Evolutionary conservation across 2,113 vertebrate species (phyloP).

Genomic region (Cololabis saira): DNA sequence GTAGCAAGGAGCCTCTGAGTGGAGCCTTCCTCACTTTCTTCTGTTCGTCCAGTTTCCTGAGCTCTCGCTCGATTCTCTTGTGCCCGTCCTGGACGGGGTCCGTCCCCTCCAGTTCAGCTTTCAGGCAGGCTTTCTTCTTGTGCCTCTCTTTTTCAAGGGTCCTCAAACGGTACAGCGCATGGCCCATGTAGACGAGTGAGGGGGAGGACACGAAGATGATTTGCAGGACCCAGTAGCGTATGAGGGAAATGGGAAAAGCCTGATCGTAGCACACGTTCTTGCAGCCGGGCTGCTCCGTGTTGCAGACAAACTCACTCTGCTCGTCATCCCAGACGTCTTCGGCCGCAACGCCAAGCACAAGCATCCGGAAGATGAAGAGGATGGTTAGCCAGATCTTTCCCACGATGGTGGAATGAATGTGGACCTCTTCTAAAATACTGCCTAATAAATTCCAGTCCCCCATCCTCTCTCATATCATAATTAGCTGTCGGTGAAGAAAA

Average conservation of each 20-base stretch:
- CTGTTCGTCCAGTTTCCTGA: slow-evolving; percentile 91
- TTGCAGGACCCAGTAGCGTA: slow-evolving; percentile 96
- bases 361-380: slow-evolving; percentile 96
- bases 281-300: slow-evolving; percentile 95
- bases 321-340: slow-evolving; percentile 97
- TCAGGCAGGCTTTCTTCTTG: slow-evolving; percentile 86
- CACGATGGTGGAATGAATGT: slow-evolving; percentile 93
- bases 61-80: slow-evolving; percentile 86
- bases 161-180: slow-evolving; percentile 88
- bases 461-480: slow-evolving; percentile 86
- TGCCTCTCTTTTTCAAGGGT: slow-evolving; percentile 91
- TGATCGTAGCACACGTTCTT: slow-evolving; percentile 93
- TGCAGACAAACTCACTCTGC: slow-evolving; percentile 93
- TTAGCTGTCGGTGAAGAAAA: slow-evolving; percentile 35
- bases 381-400: slow-evolving; percentile 98
- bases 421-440: slow-evolving; percentile 94
- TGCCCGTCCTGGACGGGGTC: slow-evolving; percentile 85
- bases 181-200: slow-evolving; percentile 94
- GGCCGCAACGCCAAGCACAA: slow-evolving; percentile 92
- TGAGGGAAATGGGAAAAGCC: slow-evolving; percentile 95
- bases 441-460: slow-evolving; percentile 96
- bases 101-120: slow-evolving; percentile 86
- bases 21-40: slow-evolving; percentile 93
- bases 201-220: slow-evolving; percentile 96
- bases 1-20: slow-evolving; percentile 88